These are phyloP conservation scores for Chrosomus eos DNA, from an alignment of 2,797 vertebrate genomes.

Conservation along the genomic window DNA sequence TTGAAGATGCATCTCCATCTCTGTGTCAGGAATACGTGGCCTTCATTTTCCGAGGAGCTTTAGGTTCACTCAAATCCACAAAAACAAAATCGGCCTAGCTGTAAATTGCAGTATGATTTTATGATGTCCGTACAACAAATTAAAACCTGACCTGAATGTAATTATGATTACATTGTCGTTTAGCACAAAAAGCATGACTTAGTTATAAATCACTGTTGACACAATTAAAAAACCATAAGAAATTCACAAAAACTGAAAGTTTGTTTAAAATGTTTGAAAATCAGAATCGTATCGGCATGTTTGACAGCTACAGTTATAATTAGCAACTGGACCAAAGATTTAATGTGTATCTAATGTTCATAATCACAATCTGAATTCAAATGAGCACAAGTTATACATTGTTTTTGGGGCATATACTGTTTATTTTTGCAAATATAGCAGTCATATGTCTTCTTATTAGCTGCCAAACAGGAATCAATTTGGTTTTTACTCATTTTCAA, in stretches of 20 bases:
- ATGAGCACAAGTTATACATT: slow-evolving; percentile 36
- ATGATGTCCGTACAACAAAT: background rate
- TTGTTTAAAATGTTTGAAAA: background rate
- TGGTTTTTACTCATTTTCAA: slow-evolving; percentile 19
- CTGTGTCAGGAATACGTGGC: slow-evolving; percentile 44
- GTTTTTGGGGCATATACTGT: slow-evolving; percentile 27
- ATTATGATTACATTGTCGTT: slow-evolving; percentile 18
- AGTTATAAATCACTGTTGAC: background rate
- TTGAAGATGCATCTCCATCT: slow-evolving; percentile 6
- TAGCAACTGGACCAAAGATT: slow-evolving; percentile 56
- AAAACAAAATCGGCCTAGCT: slow-evolving; percentile 17
- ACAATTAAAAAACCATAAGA: slow-evolving; percentile 9
- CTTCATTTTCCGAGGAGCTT: slow-evolving; percentile 51
- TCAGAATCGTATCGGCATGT: background rate
- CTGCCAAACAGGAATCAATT: slow-evolving; percentile 30
- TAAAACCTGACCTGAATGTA: slow-evolving; percentile 15
- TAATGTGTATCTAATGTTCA: slow-evolving; percentile 26
- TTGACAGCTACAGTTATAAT: slow-evolving; percentile 33
- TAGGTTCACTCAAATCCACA: slow-evolving; percentile 38
- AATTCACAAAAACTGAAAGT: background rate
- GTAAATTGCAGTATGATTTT: slow-evolving; percentile 18
- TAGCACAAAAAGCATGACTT: slow-evolving; percentile 24
- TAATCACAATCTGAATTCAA: slow-evolving; percentile 28
- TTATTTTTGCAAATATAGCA: slow-evolving; percentile 27
- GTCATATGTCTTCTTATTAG: slow-evolving; percentile 5